These are phyloP conservation scores for Gymnobelideus leadbeateri DNA, from an alignment of 2,113 vertebrate genomes.

Conservation along the genomic window DNA sequence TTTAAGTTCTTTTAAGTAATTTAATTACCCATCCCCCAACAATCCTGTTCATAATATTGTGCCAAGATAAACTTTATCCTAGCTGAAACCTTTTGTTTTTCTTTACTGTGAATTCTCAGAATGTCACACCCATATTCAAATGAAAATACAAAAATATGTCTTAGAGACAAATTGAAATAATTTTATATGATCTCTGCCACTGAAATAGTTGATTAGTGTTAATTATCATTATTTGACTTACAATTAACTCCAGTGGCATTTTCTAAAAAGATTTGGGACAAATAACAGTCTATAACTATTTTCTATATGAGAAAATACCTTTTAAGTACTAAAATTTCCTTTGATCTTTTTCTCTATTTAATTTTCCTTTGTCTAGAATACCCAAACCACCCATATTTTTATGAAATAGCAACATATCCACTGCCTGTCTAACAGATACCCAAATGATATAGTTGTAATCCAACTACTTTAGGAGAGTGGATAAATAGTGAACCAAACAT, in stretches of 20 bases:
- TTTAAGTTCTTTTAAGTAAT: not conserved
- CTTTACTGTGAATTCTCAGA: not conserved
- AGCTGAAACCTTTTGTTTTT: not conserved
- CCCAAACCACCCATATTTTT: not conserved
- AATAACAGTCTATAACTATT: not conserved
- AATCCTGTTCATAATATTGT: not conserved
- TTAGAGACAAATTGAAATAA: not conserved
- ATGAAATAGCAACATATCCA: not conserved
- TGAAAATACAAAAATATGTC: not conserved
- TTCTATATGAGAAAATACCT: not conserved
- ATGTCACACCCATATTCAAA: not conserved
- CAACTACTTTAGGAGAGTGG: not conserved
- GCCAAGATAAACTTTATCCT: not conserved
- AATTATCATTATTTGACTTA: not conserved
- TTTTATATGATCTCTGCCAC: not conserved
- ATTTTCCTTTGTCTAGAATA: not conserved
- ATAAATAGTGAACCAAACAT: not conserved
- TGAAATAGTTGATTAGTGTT: not conserved
- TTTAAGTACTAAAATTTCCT: not conserved
- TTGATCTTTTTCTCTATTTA: not conserved
- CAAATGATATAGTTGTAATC: not conserved
- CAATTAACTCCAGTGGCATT: not conserved
- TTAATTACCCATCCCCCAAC: not conserved
- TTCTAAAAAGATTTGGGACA: not conserved
- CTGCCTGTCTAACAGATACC: not conserved